Evolutionary conservation across 2,113 vertebrate species (phyloP).

Genomic region (Macquaria australasica): DNA sequence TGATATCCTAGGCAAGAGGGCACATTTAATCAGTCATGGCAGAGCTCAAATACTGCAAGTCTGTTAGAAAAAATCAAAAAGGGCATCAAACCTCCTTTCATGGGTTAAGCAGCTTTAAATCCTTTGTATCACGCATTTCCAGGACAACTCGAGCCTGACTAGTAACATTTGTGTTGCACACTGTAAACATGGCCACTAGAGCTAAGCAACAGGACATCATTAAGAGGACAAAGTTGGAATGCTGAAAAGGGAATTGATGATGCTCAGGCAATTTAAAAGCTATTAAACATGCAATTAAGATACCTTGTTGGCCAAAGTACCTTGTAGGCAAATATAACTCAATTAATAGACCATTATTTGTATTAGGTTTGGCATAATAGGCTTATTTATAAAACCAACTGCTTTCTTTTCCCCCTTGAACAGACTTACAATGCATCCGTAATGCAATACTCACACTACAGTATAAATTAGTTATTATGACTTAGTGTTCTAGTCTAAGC

Average conservation of each 20-base stretch:
- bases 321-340: slow-evolving; percentile 58
- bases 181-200: slow-evolving; percentile 28
- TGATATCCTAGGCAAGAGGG: slow-evolving; percentile 49
- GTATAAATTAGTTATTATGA: slow-evolving; percentile 14
- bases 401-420: slow-evolving; percentile 20
- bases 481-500: background rate
- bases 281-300: slow-evolving; percentile 68
- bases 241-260: slow-evolving; percentile 47
- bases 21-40: slow-evolving; percentile 69
- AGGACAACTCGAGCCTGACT: slow-evolving; percentile 38
- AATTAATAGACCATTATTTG: slow-evolving; percentile 70
- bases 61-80: slow-evolving; percentile 47
- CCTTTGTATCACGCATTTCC: slow-evolving; percentile 46
- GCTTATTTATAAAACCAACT: slow-evolving; percentile 44
- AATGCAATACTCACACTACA: background rate
- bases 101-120: slow-evolving; percentile 43
- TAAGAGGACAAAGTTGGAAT: slow-evolving; percentile 23
- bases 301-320: slow-evolving; percentile 46
- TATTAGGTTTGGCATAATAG: slow-evolving; percentile 43
- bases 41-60: slow-evolving; percentile 51
- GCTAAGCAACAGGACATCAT: slow-evolving; percentile 22
- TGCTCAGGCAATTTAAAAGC: slow-evolving; percentile 61
- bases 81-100: slow-evolving; percentile 39
- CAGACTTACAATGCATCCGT: slow-evolving; percentile 1
- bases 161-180: slow-evolving; percentile 21